phyloP scores from a whole-genome alignment of 2,113 vertebrate genomes.

The Bos indicus region DNA sequence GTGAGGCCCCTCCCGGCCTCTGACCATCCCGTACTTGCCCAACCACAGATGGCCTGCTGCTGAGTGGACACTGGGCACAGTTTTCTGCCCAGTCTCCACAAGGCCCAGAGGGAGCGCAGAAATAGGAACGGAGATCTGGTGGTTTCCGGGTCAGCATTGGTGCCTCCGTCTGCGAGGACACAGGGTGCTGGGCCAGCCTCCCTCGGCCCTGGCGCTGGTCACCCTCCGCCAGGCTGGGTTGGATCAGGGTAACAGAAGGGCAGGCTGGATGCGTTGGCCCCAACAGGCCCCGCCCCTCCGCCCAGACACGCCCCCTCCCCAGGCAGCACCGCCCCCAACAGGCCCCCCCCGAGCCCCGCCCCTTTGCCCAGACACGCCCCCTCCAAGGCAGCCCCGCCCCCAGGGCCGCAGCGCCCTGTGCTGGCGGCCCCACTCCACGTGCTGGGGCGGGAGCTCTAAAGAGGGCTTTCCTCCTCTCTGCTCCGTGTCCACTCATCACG shows the following conservation, averaged over 20 bases:
- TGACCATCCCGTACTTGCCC: not conserved
- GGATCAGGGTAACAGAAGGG: not conserved
- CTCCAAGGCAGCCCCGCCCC: too few species aligned
- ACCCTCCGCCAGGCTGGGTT: fast-evolving
- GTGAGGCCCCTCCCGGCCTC: not conserved
- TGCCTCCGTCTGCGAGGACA: not conserved
- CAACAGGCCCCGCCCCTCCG: too few species aligned
- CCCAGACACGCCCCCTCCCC: not conserved
- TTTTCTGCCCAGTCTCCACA: not conserved
- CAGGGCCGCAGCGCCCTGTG: not conserved
- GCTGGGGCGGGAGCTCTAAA: not conserved
- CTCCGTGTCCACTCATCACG: fast-evolving
- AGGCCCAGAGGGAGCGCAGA: not conserved
- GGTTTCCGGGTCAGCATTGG: not conserved
- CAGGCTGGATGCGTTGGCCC: fast-evolving
- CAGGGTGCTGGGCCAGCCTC: not conserved
- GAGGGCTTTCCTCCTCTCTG: not conserved
- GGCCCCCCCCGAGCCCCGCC: too few species aligned
- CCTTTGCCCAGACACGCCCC: too few species aligned
- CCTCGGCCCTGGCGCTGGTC: not conserved
- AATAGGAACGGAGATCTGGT: not conserved
- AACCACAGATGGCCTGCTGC: fast-evolving
- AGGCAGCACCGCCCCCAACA: too few species aligned
- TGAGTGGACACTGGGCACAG: not conserved
- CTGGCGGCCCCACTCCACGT: not conserved